Percentiles rank a stretch among this genome's conserved stretches.
Evolutionary conservation across 1,140 invertebrate genomes (phyloP).

Genomic region (Philaenus spumarius): DNA sequence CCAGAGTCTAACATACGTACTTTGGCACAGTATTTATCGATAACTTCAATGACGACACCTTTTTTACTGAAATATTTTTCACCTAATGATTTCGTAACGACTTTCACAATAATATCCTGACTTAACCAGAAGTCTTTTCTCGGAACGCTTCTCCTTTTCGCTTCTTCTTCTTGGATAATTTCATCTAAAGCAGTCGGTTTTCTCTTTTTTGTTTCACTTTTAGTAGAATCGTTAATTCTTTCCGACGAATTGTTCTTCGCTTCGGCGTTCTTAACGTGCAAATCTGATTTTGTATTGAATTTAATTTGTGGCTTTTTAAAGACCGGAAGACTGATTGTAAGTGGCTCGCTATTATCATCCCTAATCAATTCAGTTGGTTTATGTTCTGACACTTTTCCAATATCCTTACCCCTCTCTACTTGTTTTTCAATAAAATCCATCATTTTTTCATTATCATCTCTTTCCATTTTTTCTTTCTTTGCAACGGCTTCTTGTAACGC

Average conservation of each 20-base stretch:
- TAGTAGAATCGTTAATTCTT: slow-evolving; percentile 2
- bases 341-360: slow-evolving; percentile 64
- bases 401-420: slow-evolving; percentile 55
- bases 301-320: slow-evolving; percentile 26
- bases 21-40: slow-evolving; percentile 73
- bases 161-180: slow-evolving; percentile 73
- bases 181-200: slow-evolving; percentile 71
- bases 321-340: slow-evolving; percentile 45
- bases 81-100: slow-evolving; percentile 82
- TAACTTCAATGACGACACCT: slow-evolving; percentile 79
- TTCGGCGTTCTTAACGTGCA: slow-evolving; percentile 30
- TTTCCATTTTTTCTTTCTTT: slow-evolving; percentile 90
- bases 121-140: slow-evolving; percentile 70
- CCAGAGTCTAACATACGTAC: slow-evolving; percentile 70
- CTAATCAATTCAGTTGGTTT: slow-evolving; percentile 64
- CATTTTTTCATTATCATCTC: slow-evolving; percentile 87
- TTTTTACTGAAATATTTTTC: slow-evolving; percentile 88
- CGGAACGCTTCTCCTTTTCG: slow-evolving; percentile 60
- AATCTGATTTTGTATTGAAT: slow-evolving; percentile 27
- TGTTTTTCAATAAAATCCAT: slow-evolving; percentile 81
- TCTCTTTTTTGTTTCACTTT: slow-evolving; percentile 39
- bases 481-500: slow-evolving; percentile 55
- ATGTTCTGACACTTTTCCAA: slow-evolving; percentile 38
- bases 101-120: slow-evolving; percentile 81
- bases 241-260: neutral